Evolutionary conservation across 2,888 invertebrate genomes (phyloP).

Genomic region (Amphipyra tragopoginis): DNA sequence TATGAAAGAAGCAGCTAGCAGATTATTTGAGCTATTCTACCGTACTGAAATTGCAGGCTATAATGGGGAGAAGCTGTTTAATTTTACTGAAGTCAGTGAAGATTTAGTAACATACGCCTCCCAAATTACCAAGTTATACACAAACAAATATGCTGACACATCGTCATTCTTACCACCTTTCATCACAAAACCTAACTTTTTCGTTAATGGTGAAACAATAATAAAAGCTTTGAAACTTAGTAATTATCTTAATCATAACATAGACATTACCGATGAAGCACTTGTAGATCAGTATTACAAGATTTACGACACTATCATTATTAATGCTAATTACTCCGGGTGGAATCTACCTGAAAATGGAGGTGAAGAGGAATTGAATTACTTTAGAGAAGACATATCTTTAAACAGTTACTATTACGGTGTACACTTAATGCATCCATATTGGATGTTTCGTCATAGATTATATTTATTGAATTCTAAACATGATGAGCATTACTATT

Average conservation of each 20-base stretch:
- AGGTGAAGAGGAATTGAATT: conserved; percentile 88
- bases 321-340: conserved; percentile 84
- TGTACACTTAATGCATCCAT: conserved; percentile 89
- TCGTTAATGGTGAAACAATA: conserved; percentile 79
- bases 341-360: conserved; percentile 86
- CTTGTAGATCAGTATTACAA: conserved; percentile 69
- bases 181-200: conserved; percentile 83
- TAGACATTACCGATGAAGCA: conserved; percentile 59
- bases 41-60: conserved; percentile 71
- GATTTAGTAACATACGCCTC: conserved; percentile 86
- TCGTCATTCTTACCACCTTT: conserved; percentile 79
- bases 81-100: conserved; percentile 85
- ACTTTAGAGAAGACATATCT: conserved; percentile 91
- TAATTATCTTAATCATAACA: conserved; percentile 61
- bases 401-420: conserved; percentile 90
- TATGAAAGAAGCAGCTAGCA: conserved; percentile 83
- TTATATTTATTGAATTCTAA: conserved; percentile 74
- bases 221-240: conserved; percentile 77
- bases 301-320: conserved; percentile 65
- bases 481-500: conserved; percentile 82
- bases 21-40: conserved; percentile 82
- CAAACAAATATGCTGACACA: conserved; percentile 63
- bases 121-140: conserved; percentile 81
- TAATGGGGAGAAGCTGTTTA: conserved; percentile 71
- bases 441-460: conserved; percentile 89